phyloP scores from a whole-genome alignment of 2,113 vertebrate species.

The Bufo gargarizans region DNA sequence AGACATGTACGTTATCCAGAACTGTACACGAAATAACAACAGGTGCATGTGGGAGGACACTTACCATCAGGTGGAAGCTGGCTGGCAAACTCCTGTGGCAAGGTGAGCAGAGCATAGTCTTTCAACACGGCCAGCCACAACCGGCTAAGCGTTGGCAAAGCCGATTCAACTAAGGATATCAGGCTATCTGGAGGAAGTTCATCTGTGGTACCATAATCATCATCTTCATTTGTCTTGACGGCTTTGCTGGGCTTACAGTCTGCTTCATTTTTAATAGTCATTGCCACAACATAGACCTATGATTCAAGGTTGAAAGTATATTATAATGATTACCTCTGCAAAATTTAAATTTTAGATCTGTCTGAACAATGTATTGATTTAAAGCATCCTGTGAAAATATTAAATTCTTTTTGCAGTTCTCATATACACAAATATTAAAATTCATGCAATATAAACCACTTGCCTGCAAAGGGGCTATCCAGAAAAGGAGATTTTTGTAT shows the following conservation, averaged over 20 bases:
- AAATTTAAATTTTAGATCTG: background rate
- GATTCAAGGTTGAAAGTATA: background rate
- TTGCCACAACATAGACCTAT: constrained; percentile 95
- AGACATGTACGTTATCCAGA: background rate
- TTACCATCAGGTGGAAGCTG: constrained; percentile 97
- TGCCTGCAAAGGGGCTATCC: too few relatives aligned
- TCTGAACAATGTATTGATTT: background rate
- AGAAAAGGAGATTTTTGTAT: too few relatives aligned
- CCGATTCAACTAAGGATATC: constrained; percentile 93
- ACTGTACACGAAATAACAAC: background rate
- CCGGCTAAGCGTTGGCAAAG: constrained; percentile 88
- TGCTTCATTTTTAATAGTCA: constrained; percentile 96
- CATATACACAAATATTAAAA: too few relatives aligned
- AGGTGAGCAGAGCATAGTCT: constrained; percentile 93
- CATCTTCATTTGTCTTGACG: constrained; percentile 78
- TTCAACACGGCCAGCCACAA: constrained; percentile 93
- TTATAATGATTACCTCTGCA: background rate
- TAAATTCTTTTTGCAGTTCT: too few relatives aligned
- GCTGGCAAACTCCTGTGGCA: constrained; percentile 95
- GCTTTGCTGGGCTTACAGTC: constrained; percentile 78
- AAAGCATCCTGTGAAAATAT: background rate
- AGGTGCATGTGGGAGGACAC: background rate
- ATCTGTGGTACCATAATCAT: constrained; percentile 78
- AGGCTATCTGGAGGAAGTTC: constrained; percentile 93
- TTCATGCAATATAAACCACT: too few relatives aligned